phyloP scores from a whole-genome alignment of 1,140 invertebrate genomes.

The Nylanderia fulva region DNA sequence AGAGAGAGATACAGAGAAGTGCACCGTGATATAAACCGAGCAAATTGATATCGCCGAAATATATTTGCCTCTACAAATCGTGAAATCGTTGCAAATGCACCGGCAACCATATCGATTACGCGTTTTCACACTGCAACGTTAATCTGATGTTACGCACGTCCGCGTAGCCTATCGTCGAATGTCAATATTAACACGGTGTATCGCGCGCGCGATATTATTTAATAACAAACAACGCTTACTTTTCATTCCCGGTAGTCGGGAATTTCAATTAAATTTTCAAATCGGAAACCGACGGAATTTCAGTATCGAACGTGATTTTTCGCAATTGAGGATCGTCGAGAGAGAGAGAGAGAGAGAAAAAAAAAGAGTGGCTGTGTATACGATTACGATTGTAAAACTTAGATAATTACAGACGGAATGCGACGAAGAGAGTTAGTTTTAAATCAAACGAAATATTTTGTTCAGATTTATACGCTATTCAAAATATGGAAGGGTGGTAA shows the following conservation, averaged over 20 bases:
- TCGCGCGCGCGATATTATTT: constrained; percentile 58
- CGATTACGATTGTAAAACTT: constrained; percentile 12
- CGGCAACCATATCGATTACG: constrained; percentile 56
- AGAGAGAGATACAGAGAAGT: too few relatives aligned
- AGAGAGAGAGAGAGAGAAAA: too few relatives aligned
- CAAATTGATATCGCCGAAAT: constrained; percentile 40
- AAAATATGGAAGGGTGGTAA: not conserved
- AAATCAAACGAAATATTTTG: not conserved
- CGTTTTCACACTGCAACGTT: constrained; percentile 61
- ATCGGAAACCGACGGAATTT: constrained; percentile 31
- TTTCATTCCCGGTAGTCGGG: constrained; percentile 45
- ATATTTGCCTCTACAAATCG: constrained; percentile 28
- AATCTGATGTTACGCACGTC: constrained; percentile 61
- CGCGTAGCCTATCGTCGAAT: constrained; percentile 60
- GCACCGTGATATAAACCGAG: constrained; percentile 20
- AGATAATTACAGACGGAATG: not conserved
- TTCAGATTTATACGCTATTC: not conserved
- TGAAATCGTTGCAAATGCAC: constrained; percentile 56
- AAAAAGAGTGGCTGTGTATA: not conserved
- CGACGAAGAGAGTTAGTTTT: not conserved
- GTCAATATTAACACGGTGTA: constrained; percentile 58
- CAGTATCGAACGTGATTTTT: constrained; percentile 37
- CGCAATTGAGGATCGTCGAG: constrained; percentile 29
- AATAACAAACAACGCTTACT: constrained; percentile 63
- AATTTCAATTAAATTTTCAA: constrained; percentile 61